Conservation (phyloP, 2,888 invertebrate species). For the Papilio demoleus region DNA sequence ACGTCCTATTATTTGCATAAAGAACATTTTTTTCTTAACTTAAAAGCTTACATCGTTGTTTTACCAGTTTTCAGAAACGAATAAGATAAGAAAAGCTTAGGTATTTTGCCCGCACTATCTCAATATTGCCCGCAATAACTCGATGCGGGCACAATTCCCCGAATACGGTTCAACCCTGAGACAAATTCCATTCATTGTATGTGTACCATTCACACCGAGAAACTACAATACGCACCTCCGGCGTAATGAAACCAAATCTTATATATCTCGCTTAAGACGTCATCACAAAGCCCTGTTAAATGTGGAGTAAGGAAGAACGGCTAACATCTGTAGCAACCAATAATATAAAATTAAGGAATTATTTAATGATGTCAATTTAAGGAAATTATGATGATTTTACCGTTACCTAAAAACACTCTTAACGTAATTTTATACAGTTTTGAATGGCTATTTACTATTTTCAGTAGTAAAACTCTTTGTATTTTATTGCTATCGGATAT, state of each 20-base stretch:
- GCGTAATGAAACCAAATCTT: constrained; percentile 30
- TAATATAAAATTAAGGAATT: not conserved
- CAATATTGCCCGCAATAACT: constrained; percentile 30
- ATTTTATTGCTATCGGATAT: no score
- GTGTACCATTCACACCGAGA: constrained; percentile 25
- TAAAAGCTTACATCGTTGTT: no score
- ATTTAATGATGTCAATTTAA: not conserved
- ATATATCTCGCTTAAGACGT: constrained; percentile 1
- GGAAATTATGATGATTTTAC: not conserved
- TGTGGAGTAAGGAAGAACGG: not conserved
- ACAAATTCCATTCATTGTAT: constrained; percentile 34
- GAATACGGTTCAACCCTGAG: constrained; percentile 25
- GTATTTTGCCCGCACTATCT: constrained; percentile 17
- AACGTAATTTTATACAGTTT: no score
- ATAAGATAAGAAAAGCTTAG: constrained; percentile 17
- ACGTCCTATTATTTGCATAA: no score
- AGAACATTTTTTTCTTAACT: no score
- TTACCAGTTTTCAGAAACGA: not conserved
- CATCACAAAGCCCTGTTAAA: constrained; percentile 13
- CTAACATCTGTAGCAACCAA: constrained; percentile 2
- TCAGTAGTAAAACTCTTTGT: no score
- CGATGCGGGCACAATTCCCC: constrained; percentile 31
- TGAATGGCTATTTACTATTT: no score
- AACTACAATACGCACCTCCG: constrained; percentile 14
- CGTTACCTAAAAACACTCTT: no score